Conservation (phyloP, 2,888 invertebrate species). For the Blomia tropicalis region DNA sequence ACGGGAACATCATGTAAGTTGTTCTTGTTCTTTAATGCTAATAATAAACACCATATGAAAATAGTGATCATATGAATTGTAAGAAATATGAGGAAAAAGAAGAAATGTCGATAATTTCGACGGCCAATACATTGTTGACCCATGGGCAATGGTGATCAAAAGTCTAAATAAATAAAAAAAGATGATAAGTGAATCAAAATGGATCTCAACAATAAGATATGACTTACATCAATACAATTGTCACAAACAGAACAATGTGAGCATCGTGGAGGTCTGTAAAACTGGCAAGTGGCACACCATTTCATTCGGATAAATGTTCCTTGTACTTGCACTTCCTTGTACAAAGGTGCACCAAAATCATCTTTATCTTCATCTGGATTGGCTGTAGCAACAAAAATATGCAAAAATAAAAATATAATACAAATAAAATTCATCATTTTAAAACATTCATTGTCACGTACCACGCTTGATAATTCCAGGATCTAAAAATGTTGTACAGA, state of each 20-base stretch:
- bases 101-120: constrained; percentile 94
- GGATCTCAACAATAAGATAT: neutral
- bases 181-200: neutral
- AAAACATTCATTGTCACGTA: constrained; percentile 35
- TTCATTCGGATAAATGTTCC: constrained; percentile 98
- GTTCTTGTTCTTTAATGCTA: constrained; percentile 68
- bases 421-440: neutral
- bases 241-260: constrained; percentile 99
- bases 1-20: constrained; percentile 60
- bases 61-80: constrained; percentile 95
- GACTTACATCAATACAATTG: constrained; percentile 68
- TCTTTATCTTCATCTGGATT: constrained; percentile 90
- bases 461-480: constrained; percentile 97
- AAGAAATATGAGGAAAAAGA: constrained; percentile 89
- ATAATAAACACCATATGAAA: constrained; percentile 79
- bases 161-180: constrained; percentile 48
- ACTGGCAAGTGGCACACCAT: constrained; percentile 99
- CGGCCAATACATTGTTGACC: constrained; percentile 96
- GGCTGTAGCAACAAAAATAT: constrained; percentile 45
- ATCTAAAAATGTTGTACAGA: constrained; percentile 97
- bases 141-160: constrained; percentile 99
- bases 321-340: constrained; percentile 93
- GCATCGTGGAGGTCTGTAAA: constrained; percentile 95
- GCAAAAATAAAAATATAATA: neutral
- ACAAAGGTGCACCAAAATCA: constrained; percentile 86